Conservation (phyloP, 2,113 vertebrate species). For the Brachyhypopomus occidentalis region DNA sequence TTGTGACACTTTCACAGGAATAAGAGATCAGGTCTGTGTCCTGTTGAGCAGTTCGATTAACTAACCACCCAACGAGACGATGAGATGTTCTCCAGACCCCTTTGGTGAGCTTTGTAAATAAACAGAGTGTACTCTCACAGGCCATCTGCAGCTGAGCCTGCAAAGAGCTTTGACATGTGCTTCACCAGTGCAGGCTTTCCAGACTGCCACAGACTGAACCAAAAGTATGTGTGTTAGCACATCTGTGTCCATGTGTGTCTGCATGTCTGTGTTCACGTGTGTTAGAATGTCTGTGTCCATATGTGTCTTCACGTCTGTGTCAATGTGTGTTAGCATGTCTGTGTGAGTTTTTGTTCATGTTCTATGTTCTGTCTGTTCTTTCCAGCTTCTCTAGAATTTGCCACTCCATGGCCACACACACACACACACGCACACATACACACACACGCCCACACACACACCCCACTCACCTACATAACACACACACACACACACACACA, state of each 20-base stretch:
- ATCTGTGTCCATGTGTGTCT: too few species aligned
- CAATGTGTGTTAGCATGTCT: neutral
- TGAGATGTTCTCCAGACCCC: neutral
- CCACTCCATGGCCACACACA: too few species aligned
- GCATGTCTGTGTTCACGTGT: neutral
- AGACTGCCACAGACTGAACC: conserved; percentile 12
- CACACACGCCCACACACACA: too few species aligned
- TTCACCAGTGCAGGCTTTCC: conserved; percentile 1
- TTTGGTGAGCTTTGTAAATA: conserved; percentile 11
- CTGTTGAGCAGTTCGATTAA: neutral
- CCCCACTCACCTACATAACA: too few species aligned
- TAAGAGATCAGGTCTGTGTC: neutral
- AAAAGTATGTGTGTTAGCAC: conserved; percentile 1
- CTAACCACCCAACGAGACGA: neutral
- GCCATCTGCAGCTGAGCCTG: neutral
- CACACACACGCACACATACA: neutral
- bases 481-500: too few species aligned
- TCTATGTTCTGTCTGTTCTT: neutral
- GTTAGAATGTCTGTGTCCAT: neutral
- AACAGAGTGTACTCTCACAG: conserved; percentile 11
- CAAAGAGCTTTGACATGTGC: neutral
- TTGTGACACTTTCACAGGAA: neutral
- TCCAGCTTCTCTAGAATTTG: neutral
- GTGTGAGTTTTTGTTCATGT: neutral
- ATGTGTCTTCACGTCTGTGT: neutral